These are phyloP conservation scores for Buphagus erythrorhynchus DNA, from an alignment of 2,797 vertebrate genomes.

Conservation along the genomic window DNA sequence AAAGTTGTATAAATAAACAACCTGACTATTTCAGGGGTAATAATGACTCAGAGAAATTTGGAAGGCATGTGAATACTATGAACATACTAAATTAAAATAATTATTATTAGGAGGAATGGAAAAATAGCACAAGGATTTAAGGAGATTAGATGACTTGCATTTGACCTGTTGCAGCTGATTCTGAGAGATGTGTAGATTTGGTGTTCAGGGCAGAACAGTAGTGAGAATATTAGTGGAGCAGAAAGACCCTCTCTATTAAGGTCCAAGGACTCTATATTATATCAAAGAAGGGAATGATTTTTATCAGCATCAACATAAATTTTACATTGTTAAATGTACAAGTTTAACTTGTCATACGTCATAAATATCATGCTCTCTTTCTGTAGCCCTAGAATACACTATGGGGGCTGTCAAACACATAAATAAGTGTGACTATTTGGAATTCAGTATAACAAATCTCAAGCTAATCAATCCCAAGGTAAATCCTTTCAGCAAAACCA, in stretches of 20 bases:
- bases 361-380: background rate
- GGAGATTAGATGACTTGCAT: background rate
- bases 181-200: background rate
- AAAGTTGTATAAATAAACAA: background rate
- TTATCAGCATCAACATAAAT: background rate
- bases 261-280: background rate
- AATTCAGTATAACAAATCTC: background rate
- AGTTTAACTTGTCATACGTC: background rate
- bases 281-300: background rate
- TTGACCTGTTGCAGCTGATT: background rate
- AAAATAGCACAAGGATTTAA: background rate
- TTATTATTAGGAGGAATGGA: background rate
- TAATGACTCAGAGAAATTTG: background rate
- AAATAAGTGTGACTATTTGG: background rate
- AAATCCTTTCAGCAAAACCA: background rate
- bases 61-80: background rate
- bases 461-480: background rate
- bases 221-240: background rate
- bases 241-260: background rate
- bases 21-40: background rate
- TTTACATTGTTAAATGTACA: background rate
- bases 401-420: background rate
- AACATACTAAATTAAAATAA: background rate
- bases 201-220: background rate
- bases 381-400: rapidly evolving